Evolutionary conservation across 2,888 invertebrate genomes (phyloP).

Genomic region (Patella ulyssiponensis): DNA sequence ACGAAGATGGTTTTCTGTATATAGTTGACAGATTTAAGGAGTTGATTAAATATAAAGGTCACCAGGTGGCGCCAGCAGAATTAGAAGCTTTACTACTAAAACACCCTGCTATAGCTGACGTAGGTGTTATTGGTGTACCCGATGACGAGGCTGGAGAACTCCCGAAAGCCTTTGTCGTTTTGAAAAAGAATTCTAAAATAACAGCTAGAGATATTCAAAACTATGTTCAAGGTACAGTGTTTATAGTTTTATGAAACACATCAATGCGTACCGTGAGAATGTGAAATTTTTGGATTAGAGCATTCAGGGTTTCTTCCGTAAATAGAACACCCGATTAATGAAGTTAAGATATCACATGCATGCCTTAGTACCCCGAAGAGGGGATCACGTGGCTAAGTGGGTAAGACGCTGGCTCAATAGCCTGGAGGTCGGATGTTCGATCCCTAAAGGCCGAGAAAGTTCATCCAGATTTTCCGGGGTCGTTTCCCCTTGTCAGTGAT

Average conservation of each 20-base stretch:
- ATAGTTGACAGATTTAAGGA: conserved; percentile 91
- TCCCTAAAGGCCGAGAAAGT: too few species aligned
- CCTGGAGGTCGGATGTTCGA: too few species aligned
- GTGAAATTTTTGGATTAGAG: too few species aligned
- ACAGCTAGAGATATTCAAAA: conserved; percentile 23
- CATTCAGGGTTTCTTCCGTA: too few species aligned
- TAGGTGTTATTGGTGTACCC: conserved; percentile 30
- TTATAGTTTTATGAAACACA: neutral
- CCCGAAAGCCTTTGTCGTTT: conserved; percentile 32
- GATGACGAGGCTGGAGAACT: conserved; percentile 33
- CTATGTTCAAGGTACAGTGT: conserved; percentile 19
- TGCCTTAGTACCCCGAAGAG: too few species aligned
- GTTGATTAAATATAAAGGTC: conserved; percentile 89
- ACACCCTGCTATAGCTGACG: conserved; percentile 31
- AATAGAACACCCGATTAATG: too few species aligned
- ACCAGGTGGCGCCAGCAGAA: conserved; percentile 30
- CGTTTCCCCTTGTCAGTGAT: too few species aligned
- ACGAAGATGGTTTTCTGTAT: conserved; percentile 84
- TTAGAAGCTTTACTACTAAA: conserved; percentile 30
- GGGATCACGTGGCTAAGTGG: too few species aligned
- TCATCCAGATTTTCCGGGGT: too few species aligned
- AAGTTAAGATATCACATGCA: too few species aligned
- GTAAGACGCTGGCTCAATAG: too few species aligned
- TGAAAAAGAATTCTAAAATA: conserved; percentile 7
- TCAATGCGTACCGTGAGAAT: too few species aligned